Evolutionary conservation across 1,140 invertebrate genomes (phyloP), one percentile per base, ranked within the genome.

Genomic region (Cepaea nemoralis): DNA sequence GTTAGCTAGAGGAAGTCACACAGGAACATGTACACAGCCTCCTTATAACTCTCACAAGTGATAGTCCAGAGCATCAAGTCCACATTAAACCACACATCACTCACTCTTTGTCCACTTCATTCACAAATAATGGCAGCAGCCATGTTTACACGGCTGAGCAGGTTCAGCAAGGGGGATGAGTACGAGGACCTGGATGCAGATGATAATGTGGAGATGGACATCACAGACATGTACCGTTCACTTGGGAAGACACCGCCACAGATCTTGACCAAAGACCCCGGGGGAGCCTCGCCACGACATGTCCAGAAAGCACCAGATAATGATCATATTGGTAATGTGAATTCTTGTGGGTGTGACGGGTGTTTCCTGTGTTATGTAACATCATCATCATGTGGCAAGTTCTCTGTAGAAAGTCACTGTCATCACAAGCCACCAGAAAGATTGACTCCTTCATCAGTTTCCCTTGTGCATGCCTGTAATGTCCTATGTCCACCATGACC

Each of bases 161-260:
- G 84, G 77, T 87, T 86, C 63, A 76, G 83, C 33, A 85, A 85
- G 73, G 82, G 82, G 10, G 86, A 87, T 70, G 83, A 82, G 35
- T 89, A 89, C 80, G 86, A 89, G 59, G 88, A 89, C 76, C 48
- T 88, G 33, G 83, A 81, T 55, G 87, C 83, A n/a, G 85, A 83
- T 22, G 84, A 85, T 31, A 83, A 86, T 45, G 83, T 88, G 35
- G 87, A 88, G 45, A 88, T 88, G 85, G 87, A 89, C 77, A 86
- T 89, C 67, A 89, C 87, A 0, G 88, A 89, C 67, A 81, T 85
- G 83, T 77, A 82, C 75, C 59, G 76, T 10, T 42, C 75, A 48
- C 27, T 73, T 12, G 66, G 82, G 2, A 66, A 81, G 37, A 55
- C 78, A 33, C 50, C 77, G 35, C 71, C 55, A 6, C 45, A 45